These are phyloP conservation scores for Physella acuta DNA, from an alignment of 1,140 invertebrate genomes.

Conservation along the genomic window DNA sequence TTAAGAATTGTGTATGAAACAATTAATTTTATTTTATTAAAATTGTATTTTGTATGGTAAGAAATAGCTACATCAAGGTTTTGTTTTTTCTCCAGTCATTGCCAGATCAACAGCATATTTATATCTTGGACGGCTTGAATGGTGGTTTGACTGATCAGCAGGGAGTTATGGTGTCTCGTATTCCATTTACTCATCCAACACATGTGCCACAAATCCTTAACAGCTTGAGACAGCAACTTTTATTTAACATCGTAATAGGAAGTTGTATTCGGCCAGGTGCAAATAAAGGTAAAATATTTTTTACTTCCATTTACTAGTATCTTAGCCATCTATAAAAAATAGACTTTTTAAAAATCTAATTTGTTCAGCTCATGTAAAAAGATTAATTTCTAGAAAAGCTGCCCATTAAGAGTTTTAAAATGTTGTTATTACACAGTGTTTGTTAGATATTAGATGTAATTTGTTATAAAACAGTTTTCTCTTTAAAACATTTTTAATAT, in stretches of 20 bases:
- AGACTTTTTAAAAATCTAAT: background rate
- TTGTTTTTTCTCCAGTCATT: constrained; percentile 67
- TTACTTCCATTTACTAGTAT: too few species aligned
- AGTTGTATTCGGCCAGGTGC: constrained; percentile 79
- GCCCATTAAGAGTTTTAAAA: too few species aligned
- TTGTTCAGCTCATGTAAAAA: background rate
- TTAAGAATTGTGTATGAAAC: too few species aligned
- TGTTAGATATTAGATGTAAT: too few species aligned
- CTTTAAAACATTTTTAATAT: too few species aligned
- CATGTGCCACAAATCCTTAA: constrained; percentile 87
- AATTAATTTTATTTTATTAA: too few species aligned
- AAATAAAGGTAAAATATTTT: constrained; percentile 67
- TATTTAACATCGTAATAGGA: constrained; percentile 85
- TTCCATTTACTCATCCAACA: constrained; percentile 91
- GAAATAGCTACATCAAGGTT: background rate
- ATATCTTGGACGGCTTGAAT: constrained; percentile 83
- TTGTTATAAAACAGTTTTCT: too few species aligned
- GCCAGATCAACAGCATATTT: constrained; percentile 90
- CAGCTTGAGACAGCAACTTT: constrained; percentile 82
- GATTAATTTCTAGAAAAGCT: too few species aligned
- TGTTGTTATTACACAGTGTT: too few species aligned
- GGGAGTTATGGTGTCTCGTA: constrained; percentile 77
- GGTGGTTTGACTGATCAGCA: constrained; percentile 66
- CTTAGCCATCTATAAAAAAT: too few species aligned
- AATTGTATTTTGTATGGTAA: too few species aligned